Evolutionary conservation across 2,888 invertebrate genomes (phyloP), one percentile per base, ranked within the genome.

Genomic region (Lysandra bellargus): DNA sequence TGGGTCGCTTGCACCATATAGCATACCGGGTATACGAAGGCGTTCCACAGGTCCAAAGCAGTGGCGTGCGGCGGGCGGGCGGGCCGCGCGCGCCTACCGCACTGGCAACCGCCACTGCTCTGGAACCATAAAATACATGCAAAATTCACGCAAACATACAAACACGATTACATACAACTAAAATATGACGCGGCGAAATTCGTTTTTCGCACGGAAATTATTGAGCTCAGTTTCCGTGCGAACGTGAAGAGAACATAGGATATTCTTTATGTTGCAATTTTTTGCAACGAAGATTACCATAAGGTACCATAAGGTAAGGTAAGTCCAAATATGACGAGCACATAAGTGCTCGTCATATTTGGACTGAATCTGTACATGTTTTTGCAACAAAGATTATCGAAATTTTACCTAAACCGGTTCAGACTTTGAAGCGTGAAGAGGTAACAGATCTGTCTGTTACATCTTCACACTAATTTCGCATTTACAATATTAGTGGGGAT

Each of bases 31-130:
- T 95, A 94, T 89, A 95, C 95, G 94, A 95, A 95, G 95, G 96
- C 95, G 95, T 95, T 96, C 96, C 96, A 96, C 88, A 94, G 93
- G 90, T 95, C 95, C 95, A 95, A 95, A 95, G 96, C 96, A 95
- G 95, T 95, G 95, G 95, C 95, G 96, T 96, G 96, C 95, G 96
- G 96, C 93, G 96, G 95, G 94, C 95, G 96, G 95, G 95, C 93
- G 90, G 95, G 94, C 95, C 96, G 95, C 91, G 95, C 93, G 92
- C 95, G 94, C 90, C 93, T 91, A 87, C 91, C 92, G 91, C 94
- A 95, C 89, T 92, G 94, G 91, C 95, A 95, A 89, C 94, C 94
- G 95, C 94, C 95, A 95, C 95, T 95, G 95, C 95, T 95, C 95
- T 95, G 95, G 94, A 95, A 95, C 94, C 93, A 94, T 92, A 94